A percentile compares a stretch with the other conserved stretches of the same genome.
phyloP scores from a whole-genome alignment of 1,140 invertebrate species.

The Aphaenogaster rudis region DNA sequence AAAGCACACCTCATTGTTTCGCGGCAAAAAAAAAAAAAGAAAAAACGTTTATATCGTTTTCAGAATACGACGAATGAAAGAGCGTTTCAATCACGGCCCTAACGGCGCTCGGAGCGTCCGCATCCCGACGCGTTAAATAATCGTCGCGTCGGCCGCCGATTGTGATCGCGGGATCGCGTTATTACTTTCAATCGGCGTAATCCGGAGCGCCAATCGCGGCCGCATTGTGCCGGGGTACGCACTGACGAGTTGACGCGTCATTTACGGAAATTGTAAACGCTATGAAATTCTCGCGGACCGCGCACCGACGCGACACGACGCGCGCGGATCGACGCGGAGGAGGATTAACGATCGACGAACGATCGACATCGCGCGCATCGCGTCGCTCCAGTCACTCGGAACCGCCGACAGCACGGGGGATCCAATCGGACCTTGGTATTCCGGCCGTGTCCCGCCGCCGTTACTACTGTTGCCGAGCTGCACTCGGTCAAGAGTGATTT shows the following conservation, averaged over 20 bases:
- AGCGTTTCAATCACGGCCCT: constrained; percentile 22
- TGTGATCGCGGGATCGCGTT: constrained; percentile 28
- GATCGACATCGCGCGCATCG: constrained; percentile 7
- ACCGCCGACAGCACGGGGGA: constrained; percentile 3
- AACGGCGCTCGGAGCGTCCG: background rate
- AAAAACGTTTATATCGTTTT: background rate
- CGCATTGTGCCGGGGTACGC: constrained; percentile 1
- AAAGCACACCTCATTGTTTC: background rate
- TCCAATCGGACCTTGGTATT: constrained; percentile 55
- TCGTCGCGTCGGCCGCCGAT: constrained; percentile 30
- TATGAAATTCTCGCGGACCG: constrained; percentile 32
- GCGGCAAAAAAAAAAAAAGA: background rate
- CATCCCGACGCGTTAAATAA: constrained; percentile 35
- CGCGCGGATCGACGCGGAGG: constrained; percentile 10
- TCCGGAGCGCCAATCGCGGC: constrained; percentile 49
- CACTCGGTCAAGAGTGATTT: constrained; percentile 62
- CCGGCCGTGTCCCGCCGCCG: background rate
- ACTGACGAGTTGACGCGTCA: constrained; percentile 65
- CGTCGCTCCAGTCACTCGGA: constrained; percentile 9
- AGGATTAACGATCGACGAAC: constrained; percentile 63
- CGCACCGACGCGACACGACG: background rate
- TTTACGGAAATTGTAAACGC: constrained; percentile 62
- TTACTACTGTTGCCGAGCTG: background rate
- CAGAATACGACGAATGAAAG: background rate
- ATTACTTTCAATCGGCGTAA: constrained; percentile 26